A percentile compares a stretch with the other conserved stretches of the same genome.
These are phyloP conservation scores for Guaruba guarouba DNA, from an alignment of 2,113 vertebrate species.

Conservation along the genomic window DNA sequence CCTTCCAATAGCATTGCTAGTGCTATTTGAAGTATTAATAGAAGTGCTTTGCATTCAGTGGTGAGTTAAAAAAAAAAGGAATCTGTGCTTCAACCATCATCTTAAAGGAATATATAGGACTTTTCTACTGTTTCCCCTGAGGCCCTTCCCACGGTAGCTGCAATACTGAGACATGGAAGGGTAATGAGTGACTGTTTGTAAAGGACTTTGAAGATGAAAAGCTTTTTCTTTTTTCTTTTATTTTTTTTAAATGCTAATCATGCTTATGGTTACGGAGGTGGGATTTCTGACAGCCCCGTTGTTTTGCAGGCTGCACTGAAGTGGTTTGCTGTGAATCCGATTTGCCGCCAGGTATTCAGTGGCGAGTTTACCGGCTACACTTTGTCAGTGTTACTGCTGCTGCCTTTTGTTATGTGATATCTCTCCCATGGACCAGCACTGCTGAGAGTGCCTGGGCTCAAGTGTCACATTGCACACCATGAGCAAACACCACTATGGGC, in stretches of 20 bases:
- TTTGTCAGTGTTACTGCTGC: neutral
- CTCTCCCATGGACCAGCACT: neutral
- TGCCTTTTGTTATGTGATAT: neutral
- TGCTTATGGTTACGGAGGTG: neutral
- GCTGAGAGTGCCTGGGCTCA: neutral
- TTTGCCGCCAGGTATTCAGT: neutral
- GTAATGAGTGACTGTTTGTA: slow-evolving; percentile 9
- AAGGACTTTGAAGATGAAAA: slow-evolving; percentile 38
- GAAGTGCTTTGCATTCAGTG: slow-evolving; percentile 8
- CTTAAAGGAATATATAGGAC: neutral
- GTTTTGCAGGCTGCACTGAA: slow-evolving; percentile 6
- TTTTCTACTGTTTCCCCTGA: neutral
- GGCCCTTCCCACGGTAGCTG: slow-evolving; percentile 10
- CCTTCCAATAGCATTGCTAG: neutral
- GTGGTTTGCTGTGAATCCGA: neutral
- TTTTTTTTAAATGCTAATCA: neutral
- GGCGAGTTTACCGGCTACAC: fast-evolving
- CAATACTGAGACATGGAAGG: neutral
- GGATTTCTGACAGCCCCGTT: neutral
- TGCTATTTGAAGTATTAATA: slow-evolving; percentile 41
- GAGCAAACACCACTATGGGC: neutral
- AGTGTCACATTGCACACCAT: neutral
- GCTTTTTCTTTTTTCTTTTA: neutral
- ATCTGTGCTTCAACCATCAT: neutral
- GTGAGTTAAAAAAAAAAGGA: neutral